Evolutionary conservation across 2,888 invertebrate species (phyloP).

Genomic region (Parnassius orleans): DNA sequence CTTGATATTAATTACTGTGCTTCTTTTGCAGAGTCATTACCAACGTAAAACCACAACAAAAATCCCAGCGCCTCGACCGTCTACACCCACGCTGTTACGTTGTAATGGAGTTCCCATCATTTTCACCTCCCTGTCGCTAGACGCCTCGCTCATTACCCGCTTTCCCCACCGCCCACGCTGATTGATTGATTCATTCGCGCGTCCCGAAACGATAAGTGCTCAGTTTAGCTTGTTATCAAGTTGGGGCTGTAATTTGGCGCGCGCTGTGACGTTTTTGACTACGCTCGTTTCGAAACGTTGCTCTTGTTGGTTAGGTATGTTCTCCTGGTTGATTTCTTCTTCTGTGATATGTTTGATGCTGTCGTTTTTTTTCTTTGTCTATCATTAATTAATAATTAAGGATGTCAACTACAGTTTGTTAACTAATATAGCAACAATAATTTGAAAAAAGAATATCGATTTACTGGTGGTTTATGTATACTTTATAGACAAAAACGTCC

Average conservation of each 20-base stretch:
- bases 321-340: constrained; percentile 9
- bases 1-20: too few species aligned
- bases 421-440: too few species aligned
- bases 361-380: background rate
- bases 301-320: constrained; percentile 11
- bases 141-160: constrained; percentile 51
- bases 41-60: constrained; percentile 26
- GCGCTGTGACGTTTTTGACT: constrained; percentile 11
- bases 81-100: constrained; percentile 27
- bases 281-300: background rate
- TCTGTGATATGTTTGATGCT: background rate
- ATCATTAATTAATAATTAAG: too few species aligned
- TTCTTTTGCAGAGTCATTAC: constrained; percentile 16
- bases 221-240: constrained; percentile 61
- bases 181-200: constrained; percentile 60
- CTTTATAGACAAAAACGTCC: too few species aligned
- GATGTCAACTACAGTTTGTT: too few species aligned
- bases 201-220: constrained; percentile 57
- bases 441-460: too few species aligned
- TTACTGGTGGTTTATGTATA: too few species aligned
- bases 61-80: constrained; percentile 26
- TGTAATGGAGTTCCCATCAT: constrained; percentile 32
- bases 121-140: constrained; percentile 14
- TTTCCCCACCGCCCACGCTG: constrained; percentile 40
- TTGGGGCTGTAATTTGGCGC: constrained; percentile 31